A percentile compares a stretch with the other conserved stretches of the same genome.
These are phyloP conservation scores for Australoheros facetus DNA, from an alignment of 2,797 vertebrate species.

Conservation along the genomic window DNA sequence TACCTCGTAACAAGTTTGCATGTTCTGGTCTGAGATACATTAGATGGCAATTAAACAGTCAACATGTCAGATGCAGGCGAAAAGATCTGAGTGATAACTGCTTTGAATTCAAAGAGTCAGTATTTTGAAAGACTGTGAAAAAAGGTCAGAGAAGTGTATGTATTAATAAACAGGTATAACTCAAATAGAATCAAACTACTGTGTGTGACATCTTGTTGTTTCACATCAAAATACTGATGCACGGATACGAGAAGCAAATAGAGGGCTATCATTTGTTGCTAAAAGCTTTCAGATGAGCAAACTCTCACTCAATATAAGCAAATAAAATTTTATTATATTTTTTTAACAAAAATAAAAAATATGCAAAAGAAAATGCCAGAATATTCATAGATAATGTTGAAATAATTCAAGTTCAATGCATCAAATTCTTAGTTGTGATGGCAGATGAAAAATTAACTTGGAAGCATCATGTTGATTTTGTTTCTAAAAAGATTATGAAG, in stretches of 20 bases:
- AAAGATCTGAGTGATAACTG: background rate
- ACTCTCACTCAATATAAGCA: background rate
- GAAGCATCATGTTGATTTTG: no score
- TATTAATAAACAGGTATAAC: background rate
- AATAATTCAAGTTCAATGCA: background rate
- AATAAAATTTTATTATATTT: background rate
- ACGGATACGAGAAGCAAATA: fast-evolving
- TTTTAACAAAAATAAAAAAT: no score
- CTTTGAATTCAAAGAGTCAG: background rate
- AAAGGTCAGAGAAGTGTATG: background rate
- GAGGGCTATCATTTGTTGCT: background rate
- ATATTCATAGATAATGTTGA: background rate
- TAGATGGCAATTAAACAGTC: background rate
- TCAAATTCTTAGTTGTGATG: no score
- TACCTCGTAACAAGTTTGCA: background rate
- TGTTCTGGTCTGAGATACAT: background rate
- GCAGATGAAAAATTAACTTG: no score
- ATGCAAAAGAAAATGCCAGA: background rate
- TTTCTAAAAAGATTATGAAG: no score
- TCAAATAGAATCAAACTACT: background rate
- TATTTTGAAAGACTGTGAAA: background rate
- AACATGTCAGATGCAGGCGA: background rate
- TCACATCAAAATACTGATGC: background rate
- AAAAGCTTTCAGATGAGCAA: background rate
- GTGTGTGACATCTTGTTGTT: background rate